phyloP scores from a whole-genome alignment of 1,140 invertebrate genomes.

The Pseudomyrmex sp. region DNA sequence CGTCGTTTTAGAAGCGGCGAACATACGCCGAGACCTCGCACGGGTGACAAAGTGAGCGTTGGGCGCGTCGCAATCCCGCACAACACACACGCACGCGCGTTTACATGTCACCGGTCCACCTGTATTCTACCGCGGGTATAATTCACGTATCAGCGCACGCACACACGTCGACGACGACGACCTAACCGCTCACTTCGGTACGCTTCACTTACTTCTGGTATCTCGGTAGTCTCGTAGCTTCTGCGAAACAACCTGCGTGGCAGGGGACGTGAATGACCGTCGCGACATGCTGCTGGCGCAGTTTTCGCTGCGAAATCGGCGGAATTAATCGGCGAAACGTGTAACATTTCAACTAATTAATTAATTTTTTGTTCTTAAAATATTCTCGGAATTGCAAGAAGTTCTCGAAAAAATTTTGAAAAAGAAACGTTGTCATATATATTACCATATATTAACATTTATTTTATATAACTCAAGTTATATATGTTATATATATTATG shows the following conservation, averaged over 20 bases:
- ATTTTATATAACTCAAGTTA: too few species aligned
- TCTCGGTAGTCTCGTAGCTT: slow-evolving; percentile 35
- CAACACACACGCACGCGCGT: slow-evolving; percentile 54
- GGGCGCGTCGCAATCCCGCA: slow-evolving; percentile 73
- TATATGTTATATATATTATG: too few species aligned
- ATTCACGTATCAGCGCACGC: slow-evolving; percentile 62
- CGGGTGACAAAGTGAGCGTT: slow-evolving; percentile 79
- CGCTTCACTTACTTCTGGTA: slow-evolving; percentile 52
- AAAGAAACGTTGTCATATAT: too few species aligned
- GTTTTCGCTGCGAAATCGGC: background rate
- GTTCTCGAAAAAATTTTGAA: too few species aligned
- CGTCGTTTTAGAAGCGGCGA: slow-evolving; percentile 46
- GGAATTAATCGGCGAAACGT: background rate
- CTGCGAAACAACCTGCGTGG: background rate
- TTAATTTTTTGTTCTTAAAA: background rate
- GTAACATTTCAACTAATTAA: background rate
- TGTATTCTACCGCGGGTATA: slow-evolving; percentile 58
- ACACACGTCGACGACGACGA: slow-evolving; percentile 44
- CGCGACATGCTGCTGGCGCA: background rate
- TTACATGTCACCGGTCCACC: slow-evolving; percentile 57
- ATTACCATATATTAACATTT: too few species aligned
- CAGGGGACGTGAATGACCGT: background rate
- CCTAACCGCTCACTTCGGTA: slow-evolving; percentile 64
- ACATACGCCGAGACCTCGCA: slow-evolving; percentile 72
- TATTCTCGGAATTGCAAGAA: too few species aligned